Conservation (phyloP, 2,113 vertebrate species). For the Xiphorhynchus elegans region DNA sequence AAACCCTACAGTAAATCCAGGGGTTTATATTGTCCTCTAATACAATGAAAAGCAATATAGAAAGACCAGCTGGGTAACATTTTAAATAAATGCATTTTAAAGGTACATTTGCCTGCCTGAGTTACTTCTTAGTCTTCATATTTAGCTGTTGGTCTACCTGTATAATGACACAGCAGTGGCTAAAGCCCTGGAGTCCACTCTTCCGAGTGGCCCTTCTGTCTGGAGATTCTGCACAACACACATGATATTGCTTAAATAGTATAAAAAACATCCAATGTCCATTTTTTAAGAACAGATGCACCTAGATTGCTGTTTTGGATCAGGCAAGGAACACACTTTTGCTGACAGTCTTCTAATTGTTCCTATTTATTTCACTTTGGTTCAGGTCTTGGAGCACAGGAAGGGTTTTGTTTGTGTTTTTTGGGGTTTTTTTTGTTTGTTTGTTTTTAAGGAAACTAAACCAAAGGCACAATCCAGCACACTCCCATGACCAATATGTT, state of each 20-base stretch:
- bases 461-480: not conserved
- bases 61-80: not conserved
- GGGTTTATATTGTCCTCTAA: not conserved
- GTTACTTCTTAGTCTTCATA: not conserved
- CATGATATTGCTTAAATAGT: not conserved
- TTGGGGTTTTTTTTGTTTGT: not conserved
- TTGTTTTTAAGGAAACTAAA: not conserved
- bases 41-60: not conserved
- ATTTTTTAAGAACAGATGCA: not conserved
- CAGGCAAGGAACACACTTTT: not conserved
- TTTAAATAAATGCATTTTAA: not conserved
- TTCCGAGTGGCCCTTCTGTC: not conserved
- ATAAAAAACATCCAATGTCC: not conserved
- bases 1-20: not conserved
- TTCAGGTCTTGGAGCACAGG: not conserved
- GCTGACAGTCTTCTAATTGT: not conserved
- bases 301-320: not conserved
- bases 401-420: not conserved
- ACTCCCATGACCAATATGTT: accelerated
- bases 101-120: not conserved
- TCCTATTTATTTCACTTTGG: not conserved
- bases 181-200: not conserved
- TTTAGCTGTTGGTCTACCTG: not conserved
- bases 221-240: not conserved
- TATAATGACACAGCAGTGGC: not conserved